Evolutionary conservation across 1,140 invertebrate species (phyloP), one percentile per base, ranked within the genome.

Genomic region (Paralvinella palmiformis): DNA sequence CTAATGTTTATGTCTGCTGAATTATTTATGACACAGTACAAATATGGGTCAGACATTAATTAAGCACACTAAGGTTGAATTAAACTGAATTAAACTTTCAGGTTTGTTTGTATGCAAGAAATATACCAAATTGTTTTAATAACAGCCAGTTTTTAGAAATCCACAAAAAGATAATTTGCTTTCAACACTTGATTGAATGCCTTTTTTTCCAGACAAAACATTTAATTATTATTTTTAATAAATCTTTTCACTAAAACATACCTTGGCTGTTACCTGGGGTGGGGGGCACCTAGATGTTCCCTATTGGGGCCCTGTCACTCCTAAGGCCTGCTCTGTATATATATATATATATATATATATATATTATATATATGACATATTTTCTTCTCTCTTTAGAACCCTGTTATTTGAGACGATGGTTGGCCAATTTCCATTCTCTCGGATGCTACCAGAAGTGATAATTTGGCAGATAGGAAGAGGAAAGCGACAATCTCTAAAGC

Each of bases 321-420:
- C n/a, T 41, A 41, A 10, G 37, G 37, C 37, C n/a, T 10, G n/a
- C 10, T n/a, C n/a, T 6, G 22, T 17, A 56, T 32, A 31, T 3
- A 29, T 3, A 2, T 32, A 32, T 3, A 31, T 32, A 56, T n/a
- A 6, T 56, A 3, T 56, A 32, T 29, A 56, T 56, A 56, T 24
- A 22, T 29, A 7, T 3, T 56, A 56, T 29, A 32, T 7, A 56
- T 29, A 32, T 13, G 7, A 35, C 27, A 17, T 62, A 63, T 45
- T 62, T 20, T 60, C 20, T 29, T n/a, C 45, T 48, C 48, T 4
- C 64, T 71, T 7, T 67, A 82, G 80, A 35, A 80, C 79, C 10
- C 56, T 82, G 17, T 68, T 82, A 53, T 82, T 74, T 64, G 81
- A 82, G 59, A 63, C 82, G 22, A 57, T 81, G 50, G 62, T 69